A percentile compares a stretch with the other conserved stretches of the same genome.
Conservation (phyloP, 2,797 vertebrate species). For the Gobio occitaniae region DNA sequence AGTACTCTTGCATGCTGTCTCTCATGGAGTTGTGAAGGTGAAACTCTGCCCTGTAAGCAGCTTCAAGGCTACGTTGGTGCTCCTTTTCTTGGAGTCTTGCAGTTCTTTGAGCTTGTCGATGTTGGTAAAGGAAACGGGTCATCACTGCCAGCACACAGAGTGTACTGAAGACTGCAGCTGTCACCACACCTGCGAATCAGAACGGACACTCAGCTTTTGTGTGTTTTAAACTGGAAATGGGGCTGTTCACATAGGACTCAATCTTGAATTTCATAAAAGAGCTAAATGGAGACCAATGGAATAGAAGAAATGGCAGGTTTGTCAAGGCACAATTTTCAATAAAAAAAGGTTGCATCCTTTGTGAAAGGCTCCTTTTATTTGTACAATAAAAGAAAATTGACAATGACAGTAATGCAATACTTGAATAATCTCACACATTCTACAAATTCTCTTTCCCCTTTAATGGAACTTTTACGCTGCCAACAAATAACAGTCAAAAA, state of each 20-base stretch:
- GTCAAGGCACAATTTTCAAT: not conserved
- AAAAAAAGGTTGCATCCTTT: not conserved
- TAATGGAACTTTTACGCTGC: slow-evolving; percentile 1
- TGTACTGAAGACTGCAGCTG: slow-evolving; percentile 85
- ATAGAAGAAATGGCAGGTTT: not conserved
- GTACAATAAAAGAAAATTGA: not conserved
- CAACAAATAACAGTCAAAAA: slow-evolving; percentile 33
- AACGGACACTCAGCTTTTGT: not conserved
- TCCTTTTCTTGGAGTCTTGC: slow-evolving; percentile 79
- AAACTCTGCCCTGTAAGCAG: slow-evolving; percentile 60
- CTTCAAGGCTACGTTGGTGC: slow-evolving; percentile 68
- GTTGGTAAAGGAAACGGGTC: slow-evolving; percentile 85
- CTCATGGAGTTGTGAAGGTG: slow-evolving; percentile 60
- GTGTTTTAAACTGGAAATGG: not conserved
- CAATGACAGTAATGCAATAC: not conserved
- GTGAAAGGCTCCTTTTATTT: not conserved
- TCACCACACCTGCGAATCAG: slow-evolving; percentile 80
- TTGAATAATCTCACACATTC: not conserved
- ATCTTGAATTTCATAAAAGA: not conserved
- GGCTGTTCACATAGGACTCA: too few relatives aligned
- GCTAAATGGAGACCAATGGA: not conserved
- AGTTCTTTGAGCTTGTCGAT: slow-evolving; percentile 81
- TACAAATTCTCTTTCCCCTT: slow-evolving; percentile 2
- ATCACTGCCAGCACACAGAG: slow-evolving; percentile 83
- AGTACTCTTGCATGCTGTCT: slow-evolving; percentile 63